phyloP scores from a whole-genome alignment of 1,140 invertebrate genomes.

The Hetaerina americana region DNA sequence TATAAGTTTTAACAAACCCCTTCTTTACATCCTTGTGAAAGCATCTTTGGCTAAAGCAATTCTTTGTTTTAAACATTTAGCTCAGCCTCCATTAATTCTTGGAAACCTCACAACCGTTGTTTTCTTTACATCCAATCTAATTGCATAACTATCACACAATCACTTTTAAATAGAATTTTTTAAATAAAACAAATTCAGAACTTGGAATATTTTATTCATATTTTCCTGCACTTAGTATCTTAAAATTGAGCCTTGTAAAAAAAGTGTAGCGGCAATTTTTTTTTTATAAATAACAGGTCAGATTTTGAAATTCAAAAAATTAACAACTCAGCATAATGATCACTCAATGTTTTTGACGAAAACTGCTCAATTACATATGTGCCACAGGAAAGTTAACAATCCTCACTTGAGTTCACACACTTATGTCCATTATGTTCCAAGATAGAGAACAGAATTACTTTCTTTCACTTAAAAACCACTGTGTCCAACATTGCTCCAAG shows the following conservation, averaged over 20 bases:
- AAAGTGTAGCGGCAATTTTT: neutral
- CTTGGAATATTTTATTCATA: no score
- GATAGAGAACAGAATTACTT: neutral
- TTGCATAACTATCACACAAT: no score
- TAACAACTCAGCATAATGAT: neutral
- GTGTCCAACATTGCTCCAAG: constrained; percentile 97
- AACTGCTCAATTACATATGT: neutral
- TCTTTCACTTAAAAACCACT: constrained; percentile 78
- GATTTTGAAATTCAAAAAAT: neutral
- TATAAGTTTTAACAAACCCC: no score
- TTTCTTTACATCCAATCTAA: no score
- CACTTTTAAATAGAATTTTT: no score
- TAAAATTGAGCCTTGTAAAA: no score
- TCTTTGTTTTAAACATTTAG: no score
- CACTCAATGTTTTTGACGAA: neutral
- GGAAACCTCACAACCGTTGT: no score
- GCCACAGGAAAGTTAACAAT: neutral
- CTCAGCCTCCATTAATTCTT: no score
- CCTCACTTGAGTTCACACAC: neutral
- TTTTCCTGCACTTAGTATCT: neutral
- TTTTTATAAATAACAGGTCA: neutral
- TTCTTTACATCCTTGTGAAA: no score
- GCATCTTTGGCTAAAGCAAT: no score
- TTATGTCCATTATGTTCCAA: neutral
- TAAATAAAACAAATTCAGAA: no score